Conservation (phyloP, 1,140 invertebrate species). For the Agraylea sexmaculata region DNA sequence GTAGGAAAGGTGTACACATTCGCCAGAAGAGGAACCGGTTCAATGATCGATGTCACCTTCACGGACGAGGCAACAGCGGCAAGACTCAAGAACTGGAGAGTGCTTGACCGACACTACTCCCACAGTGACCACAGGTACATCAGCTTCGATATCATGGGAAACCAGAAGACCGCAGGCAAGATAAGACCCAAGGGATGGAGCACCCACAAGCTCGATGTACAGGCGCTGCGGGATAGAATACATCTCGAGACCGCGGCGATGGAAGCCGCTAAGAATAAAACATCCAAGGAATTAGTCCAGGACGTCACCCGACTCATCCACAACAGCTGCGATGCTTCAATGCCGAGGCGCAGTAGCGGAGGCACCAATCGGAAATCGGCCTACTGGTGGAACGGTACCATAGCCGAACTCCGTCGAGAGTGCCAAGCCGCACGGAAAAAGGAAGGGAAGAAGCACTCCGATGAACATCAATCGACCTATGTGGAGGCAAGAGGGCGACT, state of each 20-base stretch:
- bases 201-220: constrained; percentile 12
- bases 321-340: constrained; percentile 10
- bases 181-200: constrained; percentile 6
- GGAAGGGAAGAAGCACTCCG: constrained; percentile 14
- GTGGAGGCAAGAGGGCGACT: too few relatives aligned
- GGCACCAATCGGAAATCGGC: not conserved
- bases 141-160: constrained; percentile 5
- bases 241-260: constrained; percentile 8
- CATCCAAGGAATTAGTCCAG: constrained; percentile 2
- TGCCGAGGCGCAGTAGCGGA: constrained; percentile 2
- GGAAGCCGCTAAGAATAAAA: constrained; percentile 4
- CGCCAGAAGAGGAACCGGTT: constrained; percentile 21
- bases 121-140: constrained; percentile 26
- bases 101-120: constrained; percentile 21
- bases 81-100: constrained; percentile 19
- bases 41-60: constrained; percentile 23
- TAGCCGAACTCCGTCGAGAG: constrained; percentile 18
- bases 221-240: constrained; percentile 13
- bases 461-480: too few relatives aligned
- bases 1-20: constrained; percentile 20
- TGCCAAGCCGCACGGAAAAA: constrained; percentile 20
- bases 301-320: constrained; percentile 13
- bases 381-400: constrained; percentile 26
- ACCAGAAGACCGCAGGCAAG: not conserved
- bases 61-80: constrained; percentile 11